Evolutionary conservation across 1,140 invertebrate genomes (phyloP).

Genomic region (Aphidius ervi): DNA sequence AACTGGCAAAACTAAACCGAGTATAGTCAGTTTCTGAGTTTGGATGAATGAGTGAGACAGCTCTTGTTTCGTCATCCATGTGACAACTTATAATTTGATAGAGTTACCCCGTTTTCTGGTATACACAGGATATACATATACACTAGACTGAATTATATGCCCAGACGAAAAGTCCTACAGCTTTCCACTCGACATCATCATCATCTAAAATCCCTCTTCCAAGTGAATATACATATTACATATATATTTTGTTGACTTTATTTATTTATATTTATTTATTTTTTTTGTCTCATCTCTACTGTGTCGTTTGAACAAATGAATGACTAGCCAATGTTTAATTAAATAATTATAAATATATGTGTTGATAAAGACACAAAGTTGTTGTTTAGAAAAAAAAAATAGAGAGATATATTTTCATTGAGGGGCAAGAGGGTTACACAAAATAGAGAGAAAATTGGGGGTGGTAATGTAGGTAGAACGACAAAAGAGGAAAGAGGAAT

Average conservation of each 20-base stretch:
- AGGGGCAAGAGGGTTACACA: neutral
- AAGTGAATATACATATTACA: no score
- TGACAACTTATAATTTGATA: slow-evolving; percentile 49
- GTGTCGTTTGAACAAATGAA: slow-evolving; percentile 10
- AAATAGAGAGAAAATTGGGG: no score
- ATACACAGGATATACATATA: neutral
- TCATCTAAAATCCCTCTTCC: neutral
- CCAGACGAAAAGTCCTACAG: neutral
- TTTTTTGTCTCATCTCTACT: no score
- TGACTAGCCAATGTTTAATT: neutral
- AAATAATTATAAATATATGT: no score
- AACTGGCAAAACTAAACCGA: slow-evolving; percentile 40
- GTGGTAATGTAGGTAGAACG: slow-evolving; percentile 15
- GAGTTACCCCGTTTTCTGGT: slow-evolving; percentile 23
- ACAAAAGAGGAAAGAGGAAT: slow-evolving; percentile 36
- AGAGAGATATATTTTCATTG: slow-evolving; percentile 9
- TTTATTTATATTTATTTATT: no score
- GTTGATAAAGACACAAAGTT: no score
- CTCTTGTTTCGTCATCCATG: slow-evolving; percentile 39
- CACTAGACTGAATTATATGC: neutral
- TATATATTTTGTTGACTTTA: no score
- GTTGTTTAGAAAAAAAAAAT: no score
- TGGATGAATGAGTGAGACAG: slow-evolving; percentile 22
- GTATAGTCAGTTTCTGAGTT: no score
- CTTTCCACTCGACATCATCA: neutral